Percentiles rank a stretch among this genome's conserved stretches.
Conservation (phyloP, 2,113 vertebrate genomes). For the Lepus americanus region DNA sequence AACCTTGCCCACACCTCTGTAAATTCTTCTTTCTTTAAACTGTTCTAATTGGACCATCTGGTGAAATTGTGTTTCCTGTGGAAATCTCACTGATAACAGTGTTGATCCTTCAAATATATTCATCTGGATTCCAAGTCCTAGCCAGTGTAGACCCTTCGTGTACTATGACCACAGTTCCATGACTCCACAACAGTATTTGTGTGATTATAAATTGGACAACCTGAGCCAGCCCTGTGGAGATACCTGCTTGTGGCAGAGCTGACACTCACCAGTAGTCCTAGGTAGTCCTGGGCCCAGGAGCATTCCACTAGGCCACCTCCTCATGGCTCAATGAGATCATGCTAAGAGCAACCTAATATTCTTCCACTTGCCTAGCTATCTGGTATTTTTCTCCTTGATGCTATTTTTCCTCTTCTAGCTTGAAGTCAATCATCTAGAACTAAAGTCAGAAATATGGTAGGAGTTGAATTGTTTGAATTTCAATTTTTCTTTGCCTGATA, state of each 20-base stretch:
- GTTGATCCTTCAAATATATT: neutral
- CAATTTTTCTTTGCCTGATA: neutral
- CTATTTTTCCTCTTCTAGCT: neutral
- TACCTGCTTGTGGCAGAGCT: too few species aligned
- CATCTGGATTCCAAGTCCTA: neutral
- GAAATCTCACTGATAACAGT: neutral
- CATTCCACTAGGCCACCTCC: neutral
- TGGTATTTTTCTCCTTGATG: neutral
- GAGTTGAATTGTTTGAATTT: neutral
- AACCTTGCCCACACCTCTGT: too few species aligned
- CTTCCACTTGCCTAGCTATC: neutral
- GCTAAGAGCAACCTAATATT: neutral
- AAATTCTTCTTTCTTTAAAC: neutral
- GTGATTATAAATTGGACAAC: neutral
- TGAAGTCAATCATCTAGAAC: neutral
- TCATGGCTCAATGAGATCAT: neutral
- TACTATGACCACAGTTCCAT: too few species aligned
- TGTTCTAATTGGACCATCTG: neutral
- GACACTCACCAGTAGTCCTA: neutral
- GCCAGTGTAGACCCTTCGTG: too few species aligned
- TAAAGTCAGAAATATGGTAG: neutral
- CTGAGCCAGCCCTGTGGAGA: neutral
- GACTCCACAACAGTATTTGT: neutral
- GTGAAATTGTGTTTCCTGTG: neutral
- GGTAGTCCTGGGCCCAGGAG: too few species aligned